Conservation (phyloP, 1,140 invertebrate species). For the Neodiprion lecontei region DNA sequence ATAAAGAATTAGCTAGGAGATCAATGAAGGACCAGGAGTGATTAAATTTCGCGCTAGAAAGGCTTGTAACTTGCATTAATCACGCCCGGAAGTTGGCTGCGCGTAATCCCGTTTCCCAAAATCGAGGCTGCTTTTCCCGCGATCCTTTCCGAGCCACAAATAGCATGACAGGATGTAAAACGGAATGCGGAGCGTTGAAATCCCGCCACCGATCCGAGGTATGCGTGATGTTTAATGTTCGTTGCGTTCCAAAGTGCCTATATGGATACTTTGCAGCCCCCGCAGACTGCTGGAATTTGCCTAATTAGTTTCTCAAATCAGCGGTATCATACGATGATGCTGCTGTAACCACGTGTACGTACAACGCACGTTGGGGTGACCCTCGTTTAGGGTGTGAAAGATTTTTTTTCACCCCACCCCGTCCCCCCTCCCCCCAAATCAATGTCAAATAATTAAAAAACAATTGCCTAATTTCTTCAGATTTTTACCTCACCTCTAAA, state of each 20-base stretch:
- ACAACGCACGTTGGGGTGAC: too few species aligned
- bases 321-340: background rate
- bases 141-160: background rate
- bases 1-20: too few species aligned
- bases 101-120: constrained; percentile 19
- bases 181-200: too few species aligned
- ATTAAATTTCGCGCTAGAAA: constrained; percentile 19
- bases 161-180: too few species aligned
- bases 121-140: constrained; percentile 12
- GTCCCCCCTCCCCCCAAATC: too few species aligned
- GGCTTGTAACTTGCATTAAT: background rate
- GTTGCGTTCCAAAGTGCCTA: background rate
- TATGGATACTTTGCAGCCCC: constrained; percentile 1
- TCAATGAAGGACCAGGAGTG: background rate
- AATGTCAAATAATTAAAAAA: too few species aligned
- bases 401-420: too few species aligned
- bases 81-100: background rate
- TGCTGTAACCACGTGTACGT: too few species aligned
- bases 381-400: too few species aligned
- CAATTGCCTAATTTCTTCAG: too few species aligned
- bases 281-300: background rate
- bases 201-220: too few species aligned
- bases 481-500: too few species aligned
- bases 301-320: constrained; percentile 2
- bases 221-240: background rate